Base-by-base conservation (phyloP, 2,113 vertebrate species). In the Nasalis larvatus region DNA sequence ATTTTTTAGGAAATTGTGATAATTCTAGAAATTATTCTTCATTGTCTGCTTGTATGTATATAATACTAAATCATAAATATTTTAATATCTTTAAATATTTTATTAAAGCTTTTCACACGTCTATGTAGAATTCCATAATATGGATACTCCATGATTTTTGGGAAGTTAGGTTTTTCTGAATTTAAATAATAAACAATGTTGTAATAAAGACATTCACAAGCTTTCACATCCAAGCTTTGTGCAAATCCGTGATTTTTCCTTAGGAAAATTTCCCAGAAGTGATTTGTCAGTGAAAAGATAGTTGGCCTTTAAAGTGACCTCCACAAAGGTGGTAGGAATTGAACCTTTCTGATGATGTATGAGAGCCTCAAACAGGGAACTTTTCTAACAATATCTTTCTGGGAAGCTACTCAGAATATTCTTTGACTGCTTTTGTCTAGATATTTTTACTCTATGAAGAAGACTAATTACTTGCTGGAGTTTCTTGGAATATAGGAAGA, bases 251-350 rank as follows among this genome's bases (percentile, higher is more conserved):
- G 25, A 32, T 30, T 90, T 94, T 87, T 90, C 25, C 52, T 92
- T 49, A 80, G 93, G 16, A 90, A 89, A 86, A 58, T 78, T 78
- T 91, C 45, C 82, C 80, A 54, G 47, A 77, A 91, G 45, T 86
- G 69, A 95, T 78, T 93, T 90, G 30, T 86, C 45, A 92, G n/a
- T 96, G 40, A 63, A 68, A 89, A 35, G 10, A 4, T 69, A n/a
- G 18, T 45, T 93, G 80, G 69, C 21, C 27, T 95, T 63, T 52
- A 74, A 68, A 16, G 23, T 73, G 86, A 69, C 32, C 20, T 63
- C 42, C 35, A 56, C 56, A 56, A 60, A 86, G 12, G 3, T 17
- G 63, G 40, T n/a, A 76, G 77, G 47, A 69, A 45, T 68, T 54
- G 40, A 89, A 37, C 25, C 40, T 47, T 21, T 63, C 25, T 49